Evolutionary conservation across 2,888 invertebrate species (phyloP), one percentile per base, ranked within the genome.

Genomic region (Sinodicranocentrus sp.): DNA sequence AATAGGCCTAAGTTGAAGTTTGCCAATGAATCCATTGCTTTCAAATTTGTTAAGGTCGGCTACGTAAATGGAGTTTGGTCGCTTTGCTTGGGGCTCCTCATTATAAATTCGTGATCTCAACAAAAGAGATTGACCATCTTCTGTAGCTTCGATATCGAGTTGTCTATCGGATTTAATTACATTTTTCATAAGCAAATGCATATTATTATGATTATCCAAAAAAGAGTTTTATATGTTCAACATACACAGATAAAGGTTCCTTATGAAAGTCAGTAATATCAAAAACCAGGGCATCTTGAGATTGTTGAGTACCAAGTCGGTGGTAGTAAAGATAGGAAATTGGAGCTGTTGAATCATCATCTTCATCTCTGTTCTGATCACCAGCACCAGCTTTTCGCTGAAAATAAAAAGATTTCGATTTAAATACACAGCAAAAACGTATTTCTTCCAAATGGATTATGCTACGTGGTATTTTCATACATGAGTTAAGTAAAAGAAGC

Each of bases 241-340:
- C 67, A 26, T 76, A 84, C 84, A 63, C 94, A 93, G 91, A 97
- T 96, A 96, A 95, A 92, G 96, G 94, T 94, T 96, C 96, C 72
- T 91, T 90, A 6, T 98, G 98, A 90, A 98, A 94, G 61, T 98
- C 95, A 0, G 95, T 95, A 91, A 97, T 97, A 90, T 98, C 96
- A 0, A 95, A 95, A 13, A 95, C 95, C 68, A 98, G 91, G 65
- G 97, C 92, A 92, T 99, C 99, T 70, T 96, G 94, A 0, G 93
- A 92, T 90, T 98, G 98, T 13, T 94, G 92, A 39, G 97, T 96
- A 89, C 96, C 95, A 80, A 99, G 91, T 72, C 93, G 92, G 91
- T 99, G 99, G 91, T 96, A 99, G 91, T 94, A 98, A 65, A 99
- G 92, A 90, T 98, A 98, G 91, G 98, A 98, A 91, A 97, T 94